phyloP scores from a whole-genome alignment of 2,113 vertebrate genomes.

The Oncorhynchus gorbuscha region DNA sequence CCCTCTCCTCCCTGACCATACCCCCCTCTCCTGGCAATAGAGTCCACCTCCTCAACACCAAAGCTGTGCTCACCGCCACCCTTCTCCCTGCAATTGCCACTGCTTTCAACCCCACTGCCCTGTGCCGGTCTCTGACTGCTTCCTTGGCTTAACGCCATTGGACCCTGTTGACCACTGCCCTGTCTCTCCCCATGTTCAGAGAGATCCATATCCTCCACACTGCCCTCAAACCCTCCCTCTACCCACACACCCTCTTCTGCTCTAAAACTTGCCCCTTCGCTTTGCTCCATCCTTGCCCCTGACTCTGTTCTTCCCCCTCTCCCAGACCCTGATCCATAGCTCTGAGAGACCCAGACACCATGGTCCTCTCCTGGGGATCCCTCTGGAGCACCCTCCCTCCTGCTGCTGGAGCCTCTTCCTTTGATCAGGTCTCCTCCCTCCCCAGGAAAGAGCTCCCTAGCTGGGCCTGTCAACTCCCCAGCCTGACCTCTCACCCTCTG shows the following conservation, averaged over 20 bases:
- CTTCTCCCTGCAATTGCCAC: not conserved
- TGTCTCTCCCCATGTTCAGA: not conserved
- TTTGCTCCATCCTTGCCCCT: conserved; percentile 1
- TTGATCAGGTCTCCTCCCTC: not conserved
- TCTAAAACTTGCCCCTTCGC: conserved; percentile 4
- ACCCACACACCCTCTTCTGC: not conserved
- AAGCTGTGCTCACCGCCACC: not conserved
- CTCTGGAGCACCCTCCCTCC: not conserved
- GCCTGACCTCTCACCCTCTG: not conserved
- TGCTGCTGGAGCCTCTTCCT: not conserved
- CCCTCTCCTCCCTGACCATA: not conserved
- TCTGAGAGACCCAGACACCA: not conserved
- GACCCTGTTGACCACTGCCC: not conserved
- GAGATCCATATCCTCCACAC: not conserved
- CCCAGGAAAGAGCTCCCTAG: not conserved
- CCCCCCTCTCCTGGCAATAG: not conserved
- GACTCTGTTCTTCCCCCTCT: conserved; percentile 12
- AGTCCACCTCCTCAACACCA: conserved; percentile 38
- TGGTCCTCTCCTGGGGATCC: not conserved
- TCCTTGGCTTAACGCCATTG: not conserved
- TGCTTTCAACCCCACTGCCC: not conserved
- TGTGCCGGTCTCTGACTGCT: not conserved
- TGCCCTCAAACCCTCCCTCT: conserved; percentile 7
- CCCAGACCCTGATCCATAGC: not conserved
- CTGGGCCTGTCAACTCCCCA: not conserved